Conservation (phyloP, 2,888 invertebrate species). For the Dermolepida albohirtum region DNA sequence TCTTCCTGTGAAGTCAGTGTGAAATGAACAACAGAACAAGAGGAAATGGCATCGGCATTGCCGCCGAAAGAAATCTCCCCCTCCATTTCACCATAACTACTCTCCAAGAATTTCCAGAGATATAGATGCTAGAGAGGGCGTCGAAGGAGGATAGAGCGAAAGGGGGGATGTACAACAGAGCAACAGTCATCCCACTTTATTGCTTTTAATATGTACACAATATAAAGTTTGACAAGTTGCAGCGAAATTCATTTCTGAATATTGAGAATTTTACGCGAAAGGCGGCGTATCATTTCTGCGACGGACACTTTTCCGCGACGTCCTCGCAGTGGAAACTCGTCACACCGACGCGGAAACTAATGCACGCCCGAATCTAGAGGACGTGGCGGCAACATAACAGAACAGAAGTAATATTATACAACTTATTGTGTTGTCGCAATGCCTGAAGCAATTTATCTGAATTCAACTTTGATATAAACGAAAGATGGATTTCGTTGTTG, state of each 20-base stretch:
- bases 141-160: no score
- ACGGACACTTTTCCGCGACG: slow-evolving; percentile 44
- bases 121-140: no score
- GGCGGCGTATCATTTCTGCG: slow-evolving; percentile 54
- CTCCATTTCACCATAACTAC: no score
- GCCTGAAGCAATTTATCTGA: slow-evolving; percentile 53
- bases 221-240: slow-evolving; percentile 62
- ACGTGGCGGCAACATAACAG: slow-evolving; percentile 36
- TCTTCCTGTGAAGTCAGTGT: no score
- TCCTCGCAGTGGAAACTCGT: slow-evolving; percentile 41
- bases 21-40: no score
- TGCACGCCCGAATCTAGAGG: slow-evolving; percentile 12
- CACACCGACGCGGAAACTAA: slow-evolving; percentile 11
- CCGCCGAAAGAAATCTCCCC: not conserved
- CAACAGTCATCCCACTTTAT: slow-evolving; percentile 54
- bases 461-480: slow-evolving; percentile 49
- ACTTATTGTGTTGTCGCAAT: slow-evolving; percentile 50
- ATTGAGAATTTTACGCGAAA: slow-evolving; percentile 60
- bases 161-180: no score
- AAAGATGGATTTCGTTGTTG: slow-evolving; percentile 35
- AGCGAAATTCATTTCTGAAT: slow-evolving; percentile 59
- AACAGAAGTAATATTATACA: slow-evolving; percentile 48
- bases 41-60: no score
- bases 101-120: not conserved
- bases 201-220: slow-evolving; percentile 63